Conservation (phyloP, 2,888 invertebrate genomes). For the Galerucella nymphaeae region DNA sequence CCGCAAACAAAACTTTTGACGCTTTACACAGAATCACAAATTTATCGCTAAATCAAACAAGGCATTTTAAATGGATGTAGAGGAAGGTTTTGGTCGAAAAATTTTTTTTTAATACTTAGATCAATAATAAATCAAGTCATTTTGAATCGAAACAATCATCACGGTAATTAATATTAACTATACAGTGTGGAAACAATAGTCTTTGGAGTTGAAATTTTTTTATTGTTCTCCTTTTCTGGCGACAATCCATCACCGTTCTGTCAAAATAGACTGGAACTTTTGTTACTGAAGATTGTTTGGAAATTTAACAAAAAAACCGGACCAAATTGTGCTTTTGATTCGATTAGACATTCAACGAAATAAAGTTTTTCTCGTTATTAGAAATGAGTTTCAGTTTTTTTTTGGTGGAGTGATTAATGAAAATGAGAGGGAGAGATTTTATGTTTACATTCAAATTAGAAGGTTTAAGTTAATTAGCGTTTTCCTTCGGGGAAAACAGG, state of each 20-base stretch:
- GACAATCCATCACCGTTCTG: slow-evolving; percentile 8
- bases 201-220: not conserved
- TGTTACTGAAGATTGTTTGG: not conserved
- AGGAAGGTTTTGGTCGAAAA: not conserved
- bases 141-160: not conserved
- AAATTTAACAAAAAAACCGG: not conserved
- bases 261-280: slow-evolving; percentile 8
- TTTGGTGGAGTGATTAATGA: slow-evolving; percentile 14
- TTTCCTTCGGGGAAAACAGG: not conserved
- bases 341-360: slow-evolving; percentile 6
- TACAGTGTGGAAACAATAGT: not conserved
- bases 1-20: slow-evolving; percentile 8
- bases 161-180: not conserved
- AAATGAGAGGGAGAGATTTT: not conserved
- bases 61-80: too few species aligned
- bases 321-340: slow-evolving; percentile 7
- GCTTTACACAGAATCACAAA: slow-evolving; percentile 13
- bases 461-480: not conserved
- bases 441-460: not conserved
- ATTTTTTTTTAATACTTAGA: too few species aligned
- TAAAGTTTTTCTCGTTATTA: slow-evolving; percentile 8
- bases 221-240: not conserved
- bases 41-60: too few species aligned
- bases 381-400: not conserved
- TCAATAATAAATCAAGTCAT: not conserved